Conservation (phyloP, 2,888 invertebrate genomes). For the Lasioglossum oenotherae region DNA sequence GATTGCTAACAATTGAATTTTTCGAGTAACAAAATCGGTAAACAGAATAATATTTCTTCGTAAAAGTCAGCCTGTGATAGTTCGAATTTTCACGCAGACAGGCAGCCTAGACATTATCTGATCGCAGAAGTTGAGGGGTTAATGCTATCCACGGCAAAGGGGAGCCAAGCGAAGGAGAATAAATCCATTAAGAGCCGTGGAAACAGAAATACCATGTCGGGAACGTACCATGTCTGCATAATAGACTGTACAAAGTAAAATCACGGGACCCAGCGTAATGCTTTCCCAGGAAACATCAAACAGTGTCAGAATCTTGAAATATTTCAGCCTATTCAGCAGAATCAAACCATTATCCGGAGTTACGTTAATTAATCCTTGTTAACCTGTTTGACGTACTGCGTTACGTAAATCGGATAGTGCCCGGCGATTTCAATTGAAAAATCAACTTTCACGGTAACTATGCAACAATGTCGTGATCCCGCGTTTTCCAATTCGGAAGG, state of each 20-base stretch:
- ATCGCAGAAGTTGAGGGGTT: background rate
- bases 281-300: background rate
- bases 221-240: slow-evolving; percentile 10
- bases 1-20: background rate
- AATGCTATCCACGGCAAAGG: background rate
- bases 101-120: background rate
- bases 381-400: slow-evolving; percentile 33
- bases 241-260: slow-evolving; percentile 19
- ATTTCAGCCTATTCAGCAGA: slow-evolving; percentile 21
- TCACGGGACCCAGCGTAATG: slow-evolving; percentile 1
- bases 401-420: slow-evolving; percentile 36
- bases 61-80: background rate
- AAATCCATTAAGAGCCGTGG: slow-evolving; percentile 13
- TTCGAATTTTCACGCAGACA: background rate
- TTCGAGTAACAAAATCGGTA: background rate
- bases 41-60: background rate
- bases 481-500: slow-evolving; percentile 1
- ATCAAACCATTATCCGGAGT: slow-evolving; percentile 34
- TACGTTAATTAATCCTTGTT: slow-evolving; percentile 52
- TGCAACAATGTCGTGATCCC: slow-evolving; percentile 25
- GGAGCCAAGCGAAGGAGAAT: background rate
- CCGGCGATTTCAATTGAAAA: slow-evolving; percentile 38
- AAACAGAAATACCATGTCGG: slow-evolving; percentile 11
- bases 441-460: slow-evolving; percentile 26
- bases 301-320: slow-evolving; percentile 5